Evolutionary conservation across 2,797 vertebrate species (phyloP).

Genomic region (Antennarius maculatus): DNA sequence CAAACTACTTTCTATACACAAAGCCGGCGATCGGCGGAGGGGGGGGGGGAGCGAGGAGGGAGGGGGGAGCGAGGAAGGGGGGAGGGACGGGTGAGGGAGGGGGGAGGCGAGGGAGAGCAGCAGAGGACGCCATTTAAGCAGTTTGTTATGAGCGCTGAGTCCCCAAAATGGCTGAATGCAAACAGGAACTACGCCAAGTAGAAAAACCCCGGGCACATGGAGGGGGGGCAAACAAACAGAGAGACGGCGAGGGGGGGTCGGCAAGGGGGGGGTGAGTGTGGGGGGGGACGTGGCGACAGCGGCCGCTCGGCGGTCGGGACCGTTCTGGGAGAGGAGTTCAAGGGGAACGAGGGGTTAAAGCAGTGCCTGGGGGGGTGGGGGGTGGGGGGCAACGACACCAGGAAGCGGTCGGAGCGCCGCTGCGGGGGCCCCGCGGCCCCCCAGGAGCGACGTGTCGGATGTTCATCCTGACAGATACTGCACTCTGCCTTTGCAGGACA

Average conservation of each 20-base stretch:
- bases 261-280: slow-evolving; percentile 33
- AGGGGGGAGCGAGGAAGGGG: slow-evolving; percentile 77
- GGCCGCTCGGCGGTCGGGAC: slow-evolving; percentile 70
- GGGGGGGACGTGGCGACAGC: slow-evolving; percentile 55
- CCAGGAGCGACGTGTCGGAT: too few species aligned
- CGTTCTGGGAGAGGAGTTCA: slow-evolving; percentile 68
- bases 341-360: slow-evolving; percentile 65
- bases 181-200: slow-evolving; percentile 88
- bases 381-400: too few species aligned
- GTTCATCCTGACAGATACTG: too few species aligned
- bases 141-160: slow-evolving; percentile 88
- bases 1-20: slow-evolving; percentile 84
- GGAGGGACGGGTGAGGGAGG: too few species aligned
- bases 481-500: too few species aligned
- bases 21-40: slow-evolving; percentile 82
- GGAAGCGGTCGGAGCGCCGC: too few species aligned
- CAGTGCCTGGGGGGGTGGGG: background rate
- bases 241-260: slow-evolving; percentile 37
- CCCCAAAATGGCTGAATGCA: slow-evolving; percentile 92
- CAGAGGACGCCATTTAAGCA: slow-evolving; percentile 90
- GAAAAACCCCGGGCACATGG: slow-evolving; percentile 68
- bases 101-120: too few species aligned
- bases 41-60: slow-evolving; percentile 79
- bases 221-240: slow-evolving; percentile 50
- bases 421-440: too few species aligned